Percentiles rank a stretch among this genome's conserved stretches.
Evolutionary conservation across 2,888 invertebrate species (phyloP).

Genomic region (Drosophila cognata): DNA sequence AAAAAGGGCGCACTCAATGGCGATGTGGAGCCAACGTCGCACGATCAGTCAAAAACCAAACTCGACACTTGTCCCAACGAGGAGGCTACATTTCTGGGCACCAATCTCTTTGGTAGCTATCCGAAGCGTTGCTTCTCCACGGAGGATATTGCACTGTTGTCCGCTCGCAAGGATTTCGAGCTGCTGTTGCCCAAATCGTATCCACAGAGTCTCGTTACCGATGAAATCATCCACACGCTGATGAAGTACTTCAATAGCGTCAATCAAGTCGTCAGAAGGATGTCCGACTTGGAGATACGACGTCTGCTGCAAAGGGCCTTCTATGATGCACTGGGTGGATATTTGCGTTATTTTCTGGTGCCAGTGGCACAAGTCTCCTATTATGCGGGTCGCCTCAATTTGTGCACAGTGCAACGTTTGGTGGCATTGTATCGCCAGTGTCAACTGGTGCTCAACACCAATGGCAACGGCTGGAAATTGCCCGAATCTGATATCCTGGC

Average conservation of each 20-base stretch:
- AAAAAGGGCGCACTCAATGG: background rate
- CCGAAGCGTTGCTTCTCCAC: slow-evolving; percentile 81
- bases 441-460: slow-evolving; percentile 81
- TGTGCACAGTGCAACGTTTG: slow-evolving; percentile 73
- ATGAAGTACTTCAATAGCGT: slow-evolving; percentile 82
- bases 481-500: slow-evolving; percentile 66
- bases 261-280: slow-evolving; percentile 75
- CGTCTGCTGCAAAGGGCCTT: slow-evolving; percentile 75
- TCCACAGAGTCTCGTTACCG: slow-evolving; percentile 71
- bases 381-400: slow-evolving; percentile 81
- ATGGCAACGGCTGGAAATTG: slow-evolving; percentile 83
- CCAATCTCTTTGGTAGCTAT: slow-evolving; percentile 80
- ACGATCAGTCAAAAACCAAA: background rate
- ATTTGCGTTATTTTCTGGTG: slow-evolving; percentile 78
- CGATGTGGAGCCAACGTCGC: background rate
- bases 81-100: slow-evolving; percentile 77
- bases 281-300: slow-evolving; percentile 58
- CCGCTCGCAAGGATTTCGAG: slow-evolving; percentile 83
- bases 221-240: slow-evolving; percentile 73
- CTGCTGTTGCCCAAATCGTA: slow-evolving; percentile 81
- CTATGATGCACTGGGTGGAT: slow-evolving; percentile 84
- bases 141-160: slow-evolving; percentile 81
- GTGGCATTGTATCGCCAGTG: slow-evolving; percentile 75
- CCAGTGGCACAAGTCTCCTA: slow-evolving; percentile 83
- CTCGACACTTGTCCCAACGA: slow-evolving; percentile 6